Evolutionary conservation across 1,140 invertebrate genomes (phyloP).

Genomic region (Tetramorium simillimum): DNA sequence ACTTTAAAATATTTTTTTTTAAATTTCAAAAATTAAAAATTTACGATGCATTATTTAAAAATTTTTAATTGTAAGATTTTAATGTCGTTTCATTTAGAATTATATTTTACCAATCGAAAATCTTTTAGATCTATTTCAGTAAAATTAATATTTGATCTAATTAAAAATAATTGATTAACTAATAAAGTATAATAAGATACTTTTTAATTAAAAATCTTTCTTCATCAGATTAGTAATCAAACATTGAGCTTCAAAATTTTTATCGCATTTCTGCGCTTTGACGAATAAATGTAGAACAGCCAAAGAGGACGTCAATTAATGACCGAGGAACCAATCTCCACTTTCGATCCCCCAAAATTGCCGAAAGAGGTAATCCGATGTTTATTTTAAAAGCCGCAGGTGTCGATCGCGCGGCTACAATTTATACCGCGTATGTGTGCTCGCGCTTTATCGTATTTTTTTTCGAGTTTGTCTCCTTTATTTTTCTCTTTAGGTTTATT

Average conservation of each 20-base stretch:
- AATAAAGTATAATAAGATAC: not conserved
- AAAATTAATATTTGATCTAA: not conserved
- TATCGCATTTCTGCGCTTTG: not conserved
- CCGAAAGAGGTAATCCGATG: slow-evolving; percentile 2
- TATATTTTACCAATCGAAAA: not conserved
- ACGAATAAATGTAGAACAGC: slow-evolving; percentile 33
- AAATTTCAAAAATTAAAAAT: not conserved
- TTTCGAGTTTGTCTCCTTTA: not conserved
- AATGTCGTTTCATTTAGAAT: not conserved
- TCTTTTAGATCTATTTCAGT: not conserved
- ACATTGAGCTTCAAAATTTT: not conserved
- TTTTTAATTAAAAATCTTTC: slow-evolving; percentile 29
- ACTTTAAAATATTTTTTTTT: no score
- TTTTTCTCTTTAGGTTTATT: slow-evolving; percentile 10
- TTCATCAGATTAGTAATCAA: not conserved
- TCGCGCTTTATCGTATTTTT: not conserved
- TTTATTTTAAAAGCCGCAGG: slow-evolving; percentile 49
- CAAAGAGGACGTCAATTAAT: slow-evolving; percentile 45
- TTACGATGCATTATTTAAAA: not conserved
- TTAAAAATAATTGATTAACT: not conserved
- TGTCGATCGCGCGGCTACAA: slow-evolving; percentile 18
- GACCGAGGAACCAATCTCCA: slow-evolving; percentile 6
- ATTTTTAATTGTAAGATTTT: not conserved
- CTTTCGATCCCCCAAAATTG: slow-evolving; percentile 19
- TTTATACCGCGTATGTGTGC: slow-evolving; percentile 13